phyloP scores from a whole-genome alignment of 2,113 vertebrate species.

The Phrynosoma platyrhinos region DNA sequence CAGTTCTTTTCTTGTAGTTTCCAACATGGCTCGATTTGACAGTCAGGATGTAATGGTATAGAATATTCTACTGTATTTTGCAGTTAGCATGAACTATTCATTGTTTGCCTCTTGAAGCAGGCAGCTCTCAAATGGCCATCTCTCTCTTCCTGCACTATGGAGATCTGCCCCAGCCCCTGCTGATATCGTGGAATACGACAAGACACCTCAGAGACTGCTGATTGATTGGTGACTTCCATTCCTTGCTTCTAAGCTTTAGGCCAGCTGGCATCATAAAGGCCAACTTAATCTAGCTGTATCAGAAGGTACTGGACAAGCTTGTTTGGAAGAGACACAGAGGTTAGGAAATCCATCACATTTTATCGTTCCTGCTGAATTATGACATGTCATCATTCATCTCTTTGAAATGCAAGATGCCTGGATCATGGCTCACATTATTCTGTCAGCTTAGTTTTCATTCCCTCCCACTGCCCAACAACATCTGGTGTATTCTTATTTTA shows the following conservation, averaged over 20 bases:
- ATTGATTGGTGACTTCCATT: not conserved
- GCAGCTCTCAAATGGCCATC: conserved; percentile 20
- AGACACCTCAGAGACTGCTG: conserved; percentile 4
- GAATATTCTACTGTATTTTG: not conserved
- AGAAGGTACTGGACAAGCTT: conserved; percentile 53
- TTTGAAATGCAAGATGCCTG: conserved; percentile 61
- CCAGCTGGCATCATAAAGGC: conserved; percentile 14
- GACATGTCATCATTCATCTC: conserved; percentile 66
- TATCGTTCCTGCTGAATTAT: conserved; percentile 67
- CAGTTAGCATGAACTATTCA: not conserved
- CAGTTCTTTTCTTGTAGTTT: not conserved
- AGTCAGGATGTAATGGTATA: not conserved
- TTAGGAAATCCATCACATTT: conserved; percentile 73
- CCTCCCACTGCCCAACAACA: conserved; percentile 44
- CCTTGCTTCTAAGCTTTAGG: conserved; percentile 40
- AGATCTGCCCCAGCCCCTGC: not conserved
- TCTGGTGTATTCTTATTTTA: conserved; percentile 57
- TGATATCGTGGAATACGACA: not conserved
- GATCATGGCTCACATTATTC: conserved; percentile 55
- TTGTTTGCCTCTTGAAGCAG: not conserved
- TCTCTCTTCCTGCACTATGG: not conserved
- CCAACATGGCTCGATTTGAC: not conserved
- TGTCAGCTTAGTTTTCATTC: conserved; percentile 58
- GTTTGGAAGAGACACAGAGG: conserved; percentile 64
- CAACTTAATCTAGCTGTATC: conserved; percentile 51